A percentile compares a stretch with the other conserved stretches of the same genome.
Conservation (phyloP, 1,140 invertebrate genomes). For the Anadara kagoshimensis region DNA sequence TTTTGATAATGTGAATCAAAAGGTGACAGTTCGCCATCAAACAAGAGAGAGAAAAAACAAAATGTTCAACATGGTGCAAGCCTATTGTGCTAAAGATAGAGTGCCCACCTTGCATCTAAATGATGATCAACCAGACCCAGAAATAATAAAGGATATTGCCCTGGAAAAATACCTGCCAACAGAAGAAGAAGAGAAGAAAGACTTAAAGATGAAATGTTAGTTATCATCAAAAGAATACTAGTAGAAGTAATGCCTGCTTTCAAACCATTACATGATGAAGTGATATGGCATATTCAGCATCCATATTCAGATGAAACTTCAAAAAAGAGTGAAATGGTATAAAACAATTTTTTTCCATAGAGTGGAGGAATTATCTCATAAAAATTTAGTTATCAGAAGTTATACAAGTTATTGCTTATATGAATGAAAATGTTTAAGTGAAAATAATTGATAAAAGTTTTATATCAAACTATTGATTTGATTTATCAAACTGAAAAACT, state of each 20-base stretch:
- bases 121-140: slow-evolving; percentile 4
- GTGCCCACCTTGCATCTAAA: slow-evolving; percentile 6
- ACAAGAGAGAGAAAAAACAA: too few species aligned
- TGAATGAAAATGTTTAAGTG: too few species aligned
- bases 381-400: too few species aligned
- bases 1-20: too few species aligned
- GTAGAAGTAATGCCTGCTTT: slow-evolving; percentile 4
- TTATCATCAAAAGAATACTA: slow-evolving; percentile 18
- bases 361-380: too few species aligned
- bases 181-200: slow-evolving; percentile 21
- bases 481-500: too few species aligned
- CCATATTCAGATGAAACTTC: slow-evolving; percentile 14
- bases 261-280: neutral
- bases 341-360: neutral
- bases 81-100: slow-evolving; percentile 25
- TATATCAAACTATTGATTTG: too few species aligned
- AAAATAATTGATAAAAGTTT: too few species aligned
- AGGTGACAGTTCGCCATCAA: too few species aligned
- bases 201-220: slow-evolving; percentile 18
- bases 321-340: slow-evolving; percentile 16
- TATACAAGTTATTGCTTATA: too few species aligned
- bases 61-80: too few species aligned
- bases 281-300: slow-evolving; percentile 19
- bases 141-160: slow-evolving; percentile 11
- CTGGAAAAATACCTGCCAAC: slow-evolving; percentile 10